Base-by-base conservation (phyloP, 2,888 invertebrate genomes). In the Ornithoptera priamus region DNA sequence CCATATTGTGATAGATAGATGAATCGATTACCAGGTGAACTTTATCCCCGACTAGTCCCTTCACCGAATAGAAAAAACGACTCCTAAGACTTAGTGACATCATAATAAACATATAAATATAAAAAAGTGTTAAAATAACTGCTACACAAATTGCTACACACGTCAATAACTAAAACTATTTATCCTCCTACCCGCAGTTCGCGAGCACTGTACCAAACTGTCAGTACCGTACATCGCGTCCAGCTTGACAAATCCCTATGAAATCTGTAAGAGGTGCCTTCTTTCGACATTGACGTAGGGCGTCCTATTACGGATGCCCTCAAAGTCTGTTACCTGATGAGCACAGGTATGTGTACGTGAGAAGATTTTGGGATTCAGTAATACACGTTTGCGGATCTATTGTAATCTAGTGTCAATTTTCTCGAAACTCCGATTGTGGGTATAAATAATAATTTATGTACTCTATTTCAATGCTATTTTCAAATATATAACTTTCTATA, bases 201-300 rank as follows among this genome's bases (percentile, higher is more conserved):
- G 39, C 39, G 10, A 39, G 39, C 39, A 39, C 39, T 15, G 53
- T 22, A 18, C 18, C n/a, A 7, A 57, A 22, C 57, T 57, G 57
- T 57, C 57, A 20, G 18, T 20, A 57, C 57, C n/a, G 22, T 22
- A 20, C 6, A 57, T 57, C 57, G n/a, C 57, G 57, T 57, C 57
- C 57, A 57, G 18, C 10, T 20, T 57, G 75, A 77, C 76, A 79
- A 78, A 78, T 78, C 74, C 75, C 74, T 63, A 72, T 75, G 72
- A 76, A 75, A 73, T 72, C 71, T 73, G 77, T 76, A 79, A 76
- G 79, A 79, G 80, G 79, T 79, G 79, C 73, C 76, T 75, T 73
- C 71, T 66, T 68, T 71, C 74, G 78, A 79, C 80, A 76, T 76
- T 80, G 80, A 80, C 73, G 73, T 73, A 77, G 76, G 77, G 75